These are phyloP conservation scores for Endotricha flammealis DNA, from an alignment of 2,888 invertebrate genomes.

Conservation along the genomic window DNA sequence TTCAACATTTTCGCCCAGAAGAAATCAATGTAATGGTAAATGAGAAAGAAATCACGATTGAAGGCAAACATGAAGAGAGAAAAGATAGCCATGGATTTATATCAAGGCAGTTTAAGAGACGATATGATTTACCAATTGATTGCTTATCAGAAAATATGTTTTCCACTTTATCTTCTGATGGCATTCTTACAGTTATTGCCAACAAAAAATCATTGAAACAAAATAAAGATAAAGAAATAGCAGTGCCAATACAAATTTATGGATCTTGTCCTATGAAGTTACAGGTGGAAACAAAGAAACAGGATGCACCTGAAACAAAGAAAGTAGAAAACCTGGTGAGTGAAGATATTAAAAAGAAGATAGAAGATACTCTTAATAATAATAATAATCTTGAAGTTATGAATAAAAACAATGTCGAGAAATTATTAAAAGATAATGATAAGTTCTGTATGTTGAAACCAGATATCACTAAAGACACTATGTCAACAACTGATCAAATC, in stretches of 20 bases:
- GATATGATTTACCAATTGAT: constrained; percentile 56
- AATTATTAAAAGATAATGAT: constrained; percentile 36
- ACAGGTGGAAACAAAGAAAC: constrained; percentile 11
- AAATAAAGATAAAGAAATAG: constrained; percentile 28
- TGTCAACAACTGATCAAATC: constrained; percentile 16
- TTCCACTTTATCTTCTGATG: constrained; percentile 45
- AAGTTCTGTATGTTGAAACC: constrained; percentile 36
- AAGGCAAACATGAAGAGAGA: constrained; percentile 73
- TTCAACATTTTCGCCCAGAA: constrained; percentile 82
- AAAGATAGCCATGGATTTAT: constrained; percentile 66
- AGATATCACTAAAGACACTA: constrained; percentile 15
- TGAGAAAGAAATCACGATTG: constrained; percentile 79
- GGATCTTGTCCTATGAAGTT: constrained; percentile 18
- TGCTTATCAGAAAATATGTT: constrained; percentile 35
- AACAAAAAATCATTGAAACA: constrained; percentile 21
- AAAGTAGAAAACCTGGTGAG: constrained; percentile 13
- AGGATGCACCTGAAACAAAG: constrained; percentile 3
- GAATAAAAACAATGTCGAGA: constrained; percentile 25
- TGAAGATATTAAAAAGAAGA: neutral
- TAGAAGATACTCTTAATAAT: constrained; percentile 21
- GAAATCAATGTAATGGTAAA: constrained; percentile 83
- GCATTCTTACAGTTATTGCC: constrained; percentile 36
- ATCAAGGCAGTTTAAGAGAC: constrained; percentile 61
- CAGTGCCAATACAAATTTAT: constrained; percentile 38
- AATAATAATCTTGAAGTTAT: constrained; percentile 16